Conservation (phyloP, 2,113 vertebrate genomes). For the Cepphus grylle region DNA sequence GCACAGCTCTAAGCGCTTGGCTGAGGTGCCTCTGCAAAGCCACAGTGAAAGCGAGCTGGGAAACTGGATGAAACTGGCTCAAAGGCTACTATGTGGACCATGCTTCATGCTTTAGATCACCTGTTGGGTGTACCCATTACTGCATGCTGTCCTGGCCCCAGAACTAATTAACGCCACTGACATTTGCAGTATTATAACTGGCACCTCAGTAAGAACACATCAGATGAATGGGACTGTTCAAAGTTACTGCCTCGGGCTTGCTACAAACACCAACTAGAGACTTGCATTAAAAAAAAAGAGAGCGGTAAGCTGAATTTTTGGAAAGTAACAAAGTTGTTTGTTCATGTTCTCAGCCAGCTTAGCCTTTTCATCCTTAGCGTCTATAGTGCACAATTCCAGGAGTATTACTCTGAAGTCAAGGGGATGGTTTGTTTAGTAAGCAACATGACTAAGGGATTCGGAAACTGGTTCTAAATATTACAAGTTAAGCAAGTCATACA, state of each 20-base stretch:
- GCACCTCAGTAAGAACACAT: neutral
- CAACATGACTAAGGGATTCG: neutral
- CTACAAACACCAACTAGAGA: neutral
- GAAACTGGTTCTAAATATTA: neutral
- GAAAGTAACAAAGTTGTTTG: neutral
- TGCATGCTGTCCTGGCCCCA: neutral
- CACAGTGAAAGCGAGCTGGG: neutral
- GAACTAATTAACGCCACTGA: neutral
- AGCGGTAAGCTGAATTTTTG: neutral
- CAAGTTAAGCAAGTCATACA: neutral
- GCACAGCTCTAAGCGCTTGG: accelerated
- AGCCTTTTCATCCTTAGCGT: constrained; percentile 1
- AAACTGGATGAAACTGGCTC: neutral
- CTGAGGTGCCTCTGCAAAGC: neutral
- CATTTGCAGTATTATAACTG: neutral
- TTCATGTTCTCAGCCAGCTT: neutral
- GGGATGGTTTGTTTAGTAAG: neutral
- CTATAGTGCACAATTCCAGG: neutral
- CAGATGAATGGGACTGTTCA: neutral
- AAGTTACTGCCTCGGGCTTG: neutral
- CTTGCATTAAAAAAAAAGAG: neutral
- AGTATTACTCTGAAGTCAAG: neutral
- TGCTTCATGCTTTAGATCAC: neutral
- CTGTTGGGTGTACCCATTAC: neutral
- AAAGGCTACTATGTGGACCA: neutral